Evolutionary conservation across 2,797 vertebrate genomes (phyloP).

Genomic region (Todus mexicanus): DNA sequence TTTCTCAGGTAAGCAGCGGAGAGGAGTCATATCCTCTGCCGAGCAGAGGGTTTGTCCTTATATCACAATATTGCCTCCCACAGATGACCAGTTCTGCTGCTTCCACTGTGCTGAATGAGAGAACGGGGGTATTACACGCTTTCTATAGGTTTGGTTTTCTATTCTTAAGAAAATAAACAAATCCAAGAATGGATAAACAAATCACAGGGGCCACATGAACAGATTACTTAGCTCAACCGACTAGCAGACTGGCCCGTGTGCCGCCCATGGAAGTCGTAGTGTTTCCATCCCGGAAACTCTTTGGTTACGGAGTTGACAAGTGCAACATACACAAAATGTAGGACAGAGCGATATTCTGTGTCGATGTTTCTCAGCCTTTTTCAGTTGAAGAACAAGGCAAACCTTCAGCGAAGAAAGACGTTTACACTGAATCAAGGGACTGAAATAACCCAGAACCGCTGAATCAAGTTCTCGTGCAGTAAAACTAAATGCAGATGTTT

Average conservation of each 20-base stretch:
- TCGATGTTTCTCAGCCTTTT: not conserved
- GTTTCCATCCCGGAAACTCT: not conserved
- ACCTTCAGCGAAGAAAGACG: not conserved
- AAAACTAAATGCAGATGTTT: conserved; percentile 18
- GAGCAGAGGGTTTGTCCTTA: not conserved
- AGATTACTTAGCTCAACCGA: not conserved
- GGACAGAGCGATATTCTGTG: not conserved
- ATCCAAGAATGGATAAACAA: not conserved
- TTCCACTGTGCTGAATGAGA: not conserved
- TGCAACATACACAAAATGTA: not conserved
- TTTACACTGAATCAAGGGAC: not conserved
- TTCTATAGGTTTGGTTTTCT: not conserved
- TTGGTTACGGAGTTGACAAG: not conserved
- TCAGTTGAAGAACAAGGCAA: not conserved
- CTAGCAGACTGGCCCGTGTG: not conserved
- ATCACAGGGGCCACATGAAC: not conserved
- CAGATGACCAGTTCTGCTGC: not conserved
- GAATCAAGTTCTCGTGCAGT: not conserved
- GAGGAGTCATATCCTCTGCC: not conserved
- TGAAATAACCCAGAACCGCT: not conserved
- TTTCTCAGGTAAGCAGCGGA: not conserved
- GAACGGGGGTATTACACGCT: not conserved
- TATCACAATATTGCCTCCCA: not conserved
- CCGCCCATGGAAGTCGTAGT: not conserved
- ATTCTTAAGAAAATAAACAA: no score